Percentiles rank a stretch among this genome's conserved stretches.
phyloP scores from a whole-genome alignment of 2,113 vertebrate genomes.

The Pavo muticus region DNA sequence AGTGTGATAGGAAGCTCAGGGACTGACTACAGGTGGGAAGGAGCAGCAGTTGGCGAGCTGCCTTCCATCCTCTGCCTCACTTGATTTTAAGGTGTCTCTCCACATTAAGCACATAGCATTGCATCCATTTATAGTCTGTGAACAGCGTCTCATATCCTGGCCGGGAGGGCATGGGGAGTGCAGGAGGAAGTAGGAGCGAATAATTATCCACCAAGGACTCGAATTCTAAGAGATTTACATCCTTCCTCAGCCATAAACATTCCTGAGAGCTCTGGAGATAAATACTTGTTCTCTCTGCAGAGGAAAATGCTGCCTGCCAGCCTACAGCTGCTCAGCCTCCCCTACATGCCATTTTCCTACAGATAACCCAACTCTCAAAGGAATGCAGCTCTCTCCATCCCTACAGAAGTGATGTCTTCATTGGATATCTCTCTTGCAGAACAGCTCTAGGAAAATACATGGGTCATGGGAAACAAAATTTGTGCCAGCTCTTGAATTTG shows the following conservation, averaged over 20 bases:
- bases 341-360: background rate
- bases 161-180: background rate
- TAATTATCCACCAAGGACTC: slow-evolving; percentile 25
- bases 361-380: background rate
- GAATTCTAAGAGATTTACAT: slow-evolving; percentile 35
- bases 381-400: background rate
- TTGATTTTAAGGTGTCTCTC: slow-evolving; percentile 8
- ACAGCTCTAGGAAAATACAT: background rate
- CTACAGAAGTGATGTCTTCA: background rate
- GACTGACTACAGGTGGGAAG: background rate
- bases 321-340: slow-evolving; percentile 14
- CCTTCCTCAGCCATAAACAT: slow-evolving; percentile 12
- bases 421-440: background rate
- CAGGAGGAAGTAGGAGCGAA: background rate
- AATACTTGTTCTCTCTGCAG: background rate
- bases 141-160: background rate
- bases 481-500: background rate
- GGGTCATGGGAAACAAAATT: background rate
- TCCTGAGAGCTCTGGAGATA: slow-evolving; percentile 14
- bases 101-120: background rate
- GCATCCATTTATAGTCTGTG: background rate
- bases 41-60: background rate
- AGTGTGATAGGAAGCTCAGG: background rate
- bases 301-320: slow-evolving; percentile 15
- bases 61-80: background rate